These are phyloP conservation scores for Phycodurus eques DNA, from an alignment of 2,113 vertebrate species.

Conservation along the genomic window DNA sequence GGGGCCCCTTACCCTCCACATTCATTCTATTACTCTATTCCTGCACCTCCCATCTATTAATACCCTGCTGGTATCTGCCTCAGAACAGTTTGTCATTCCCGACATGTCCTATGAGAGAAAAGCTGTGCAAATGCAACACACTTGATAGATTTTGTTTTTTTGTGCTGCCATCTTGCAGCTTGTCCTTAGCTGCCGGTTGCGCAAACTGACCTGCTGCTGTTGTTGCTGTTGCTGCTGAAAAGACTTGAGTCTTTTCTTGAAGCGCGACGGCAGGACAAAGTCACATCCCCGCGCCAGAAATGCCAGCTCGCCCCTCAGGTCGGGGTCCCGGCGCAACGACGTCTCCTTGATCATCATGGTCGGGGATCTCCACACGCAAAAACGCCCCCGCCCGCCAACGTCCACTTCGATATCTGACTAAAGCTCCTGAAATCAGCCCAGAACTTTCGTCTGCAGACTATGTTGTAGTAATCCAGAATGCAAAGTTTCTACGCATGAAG, in stretches of 20 bases:
- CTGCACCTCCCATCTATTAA: slow-evolving; percentile 86
- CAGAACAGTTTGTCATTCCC: slow-evolving; percentile 82
- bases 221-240: slow-evolving; percentile 98
- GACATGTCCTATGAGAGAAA: slow-evolving; percentile 55
- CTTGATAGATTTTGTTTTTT: not conserved
- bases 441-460: slow-evolving; percentile 9
- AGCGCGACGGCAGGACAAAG: slow-evolving; percentile 96
- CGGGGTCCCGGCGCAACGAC: slow-evolving; percentile 92
- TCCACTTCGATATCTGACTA: not conserved
- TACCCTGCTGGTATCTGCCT: slow-evolving; percentile 86
- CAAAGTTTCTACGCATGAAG: slow-evolving; percentile 41
- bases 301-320: slow-evolving; percentile 95
- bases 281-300: slow-evolving; percentile 97
- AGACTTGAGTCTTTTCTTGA: slow-evolving; percentile 97
- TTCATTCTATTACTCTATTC: slow-evolving; percentile 88
- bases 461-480: slow-evolving; percentile 42
- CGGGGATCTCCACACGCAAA: slow-evolving; percentile 51
- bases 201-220: slow-evolving; percentile 87
- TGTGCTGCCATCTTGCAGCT: not conserved
- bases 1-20: slow-evolving; percentile 49
- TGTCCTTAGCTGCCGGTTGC: slow-evolving; percentile 37
- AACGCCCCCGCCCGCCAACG: slow-evolving; percentile 1
- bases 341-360: slow-evolving; percentile 99
- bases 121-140: not conserved
- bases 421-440: not conserved